These are phyloP conservation scores for Peromyscus nudipes DNA, from an alignment of 2,797 vertebrate species.

Conservation along the genomic window DNA sequence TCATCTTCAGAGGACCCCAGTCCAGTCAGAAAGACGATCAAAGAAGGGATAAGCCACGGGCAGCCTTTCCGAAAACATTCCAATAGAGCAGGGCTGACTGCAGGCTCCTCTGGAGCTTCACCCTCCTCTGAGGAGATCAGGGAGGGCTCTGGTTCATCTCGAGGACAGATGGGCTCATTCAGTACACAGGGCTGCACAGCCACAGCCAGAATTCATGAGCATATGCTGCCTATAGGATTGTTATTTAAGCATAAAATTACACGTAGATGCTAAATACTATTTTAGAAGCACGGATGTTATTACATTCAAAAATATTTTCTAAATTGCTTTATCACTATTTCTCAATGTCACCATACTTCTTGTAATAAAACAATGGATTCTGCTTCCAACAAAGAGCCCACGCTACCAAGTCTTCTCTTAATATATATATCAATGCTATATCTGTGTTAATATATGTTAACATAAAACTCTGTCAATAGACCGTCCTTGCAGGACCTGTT, in stretches of 20 bases:
- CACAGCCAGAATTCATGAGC: conserved; percentile 61
- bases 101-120: not conserved
- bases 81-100: not conserved
- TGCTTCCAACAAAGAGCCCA: conserved; percentile 19
- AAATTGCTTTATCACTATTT: conserved; percentile 60
- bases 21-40: not conserved
- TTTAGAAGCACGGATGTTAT: conserved; percentile 53
- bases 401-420: not conserved
- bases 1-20: not conserved
- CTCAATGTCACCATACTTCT: conserved; percentile 40
- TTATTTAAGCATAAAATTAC: conserved; percentile 65
- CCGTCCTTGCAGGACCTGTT: not conserved
- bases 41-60: not conserved
- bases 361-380: conserved; percentile 22
- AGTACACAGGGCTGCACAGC: not conserved
- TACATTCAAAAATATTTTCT: conserved; percentile 63
- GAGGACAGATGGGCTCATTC: conserved; percentile 41
- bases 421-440: not conserved
- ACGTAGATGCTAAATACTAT: conserved; percentile 53
- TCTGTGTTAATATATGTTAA: not conserved
- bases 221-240: conserved; percentile 60
- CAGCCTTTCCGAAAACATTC: not conserved
- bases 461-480: not conserved
- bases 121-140: not conserved
- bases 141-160: not conserved